Evolutionary conservation across 35 echinoderm and acorn worm species (phyloP).

Genomic region (Ptychodera flava): DNA sequence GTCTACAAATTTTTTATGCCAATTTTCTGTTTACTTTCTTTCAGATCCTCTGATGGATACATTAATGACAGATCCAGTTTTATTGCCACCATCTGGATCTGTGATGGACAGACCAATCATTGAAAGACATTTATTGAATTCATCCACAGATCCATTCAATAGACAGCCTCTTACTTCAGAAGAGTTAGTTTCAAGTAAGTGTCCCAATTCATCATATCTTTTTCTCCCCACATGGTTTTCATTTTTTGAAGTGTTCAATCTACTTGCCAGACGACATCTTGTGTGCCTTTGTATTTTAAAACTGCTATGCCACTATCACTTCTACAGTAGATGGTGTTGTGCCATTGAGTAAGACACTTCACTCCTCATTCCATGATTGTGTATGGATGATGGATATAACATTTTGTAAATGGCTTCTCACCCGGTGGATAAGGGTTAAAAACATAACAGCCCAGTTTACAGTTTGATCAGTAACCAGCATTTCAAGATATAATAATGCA

Average conservation of each 20-base stretch:
- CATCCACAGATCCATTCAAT: constrained; percentile 93
- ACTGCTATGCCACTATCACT: neutral
- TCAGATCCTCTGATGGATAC: constrained; percentile 95
- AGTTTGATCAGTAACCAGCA: neutral
- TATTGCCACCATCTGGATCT: constrained; percentile 71
- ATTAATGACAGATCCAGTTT: constrained; percentile 84
- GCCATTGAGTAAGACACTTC: too few relatives aligned
- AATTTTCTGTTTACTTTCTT: neutral
- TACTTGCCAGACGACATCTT: neutral
- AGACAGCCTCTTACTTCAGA: constrained; percentile 61
- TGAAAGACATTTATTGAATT: constrained; percentile 91
- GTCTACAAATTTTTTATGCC: too few relatives aligned
- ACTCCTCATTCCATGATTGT: neutral
- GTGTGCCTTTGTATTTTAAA: neutral
- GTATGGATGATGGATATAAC: neutral
- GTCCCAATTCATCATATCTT: too few relatives aligned
- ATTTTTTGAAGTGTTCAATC: neutral
- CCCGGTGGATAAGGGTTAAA: too few relatives aligned
- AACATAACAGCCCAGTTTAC: neutral
- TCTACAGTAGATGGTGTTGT: too few relatives aligned
- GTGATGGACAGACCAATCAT: constrained; percentile 95
- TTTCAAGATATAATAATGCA: neutral
- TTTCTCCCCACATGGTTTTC: neutral
- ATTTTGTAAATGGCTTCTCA: too few relatives aligned
- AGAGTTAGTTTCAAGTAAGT: constrained; percentile 64